Base-by-base conservation (phyloP, 2,888 invertebrate genomes). In the Lottia gigantea region DNA sequence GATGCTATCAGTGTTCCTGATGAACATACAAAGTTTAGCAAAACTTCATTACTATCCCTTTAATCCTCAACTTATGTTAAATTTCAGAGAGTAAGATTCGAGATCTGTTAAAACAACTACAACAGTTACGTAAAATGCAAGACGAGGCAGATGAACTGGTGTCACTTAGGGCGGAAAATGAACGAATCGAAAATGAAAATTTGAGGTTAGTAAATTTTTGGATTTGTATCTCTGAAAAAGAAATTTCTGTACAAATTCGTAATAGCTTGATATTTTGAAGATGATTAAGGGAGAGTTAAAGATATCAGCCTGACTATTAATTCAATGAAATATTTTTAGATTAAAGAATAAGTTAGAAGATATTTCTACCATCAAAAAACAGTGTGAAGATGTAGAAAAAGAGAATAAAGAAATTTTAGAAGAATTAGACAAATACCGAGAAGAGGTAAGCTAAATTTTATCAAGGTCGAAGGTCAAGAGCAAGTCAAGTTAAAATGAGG, bases 141-240 rank as follows among this genome's bases (percentile, higher is more conserved):
- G 80, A 82, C 68, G 72, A 75, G 26, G 66, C 78, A 23, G 84
- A 84, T 72, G 82, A 83, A 65, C 69, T 82, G 12, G 78, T 80
- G 14, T 65, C 72, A 31, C 67, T 84, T 26, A 70, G 74, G 40
- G 31, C 67, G 31, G 79, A 78, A 64, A 75, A 77, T 31, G 74
- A 77, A 55, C 75, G 75, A 16, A 70, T 80, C 25, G 72, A 74
- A 55, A 71, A 68, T 12, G 80, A 80, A 47, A 63, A 76, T 11
- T 64, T 65, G 15, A 78, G 75, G 83, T 82, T 63, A 49, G 79
- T 68, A 46, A 14, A 31, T 31, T 31, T 31, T 31, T 31, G 2
- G 2, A 3, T 31, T 31, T 31, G 6, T n/a, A 31, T 31, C 2
- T 31, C 2, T 31, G 31, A 2, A 31, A 31, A 31, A 31, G 31